These are phyloP conservation scores for Drosophila tropicalis DNA, from an alignment of 1,140 invertebrate genomes.

Conservation along the genomic window DNA sequence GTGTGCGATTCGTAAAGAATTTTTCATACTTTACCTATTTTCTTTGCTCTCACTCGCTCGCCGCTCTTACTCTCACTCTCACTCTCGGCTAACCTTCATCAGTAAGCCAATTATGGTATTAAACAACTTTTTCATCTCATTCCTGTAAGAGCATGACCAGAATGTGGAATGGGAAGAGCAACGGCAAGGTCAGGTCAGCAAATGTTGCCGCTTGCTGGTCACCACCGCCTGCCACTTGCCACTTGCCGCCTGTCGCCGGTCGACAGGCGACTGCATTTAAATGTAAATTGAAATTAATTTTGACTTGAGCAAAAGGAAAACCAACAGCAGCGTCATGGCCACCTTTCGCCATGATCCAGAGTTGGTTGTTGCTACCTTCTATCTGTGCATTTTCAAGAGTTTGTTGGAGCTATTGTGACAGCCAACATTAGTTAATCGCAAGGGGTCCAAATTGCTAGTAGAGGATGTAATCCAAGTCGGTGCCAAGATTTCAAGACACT, in stretches of 20 bases:
- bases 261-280: constrained; percentile 67
- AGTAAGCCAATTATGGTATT: constrained; percentile 80
- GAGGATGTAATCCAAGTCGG: neutral
- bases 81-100: constrained; percentile 63
- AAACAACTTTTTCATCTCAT: constrained; percentile 27
- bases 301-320: constrained; percentile 44
- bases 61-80: constrained; percentile 2
- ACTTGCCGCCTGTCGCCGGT: constrained; percentile 48
- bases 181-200: constrained; percentile 68
- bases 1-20: constrained; percentile 54
- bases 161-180: constrained; percentile 44
- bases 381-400: neutral
- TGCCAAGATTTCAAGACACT: neutral
- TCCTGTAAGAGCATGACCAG: constrained; percentile 30
- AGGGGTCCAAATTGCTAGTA: neutral
- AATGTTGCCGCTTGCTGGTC: constrained; percentile 9
- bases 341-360: constrained; percentile 30
- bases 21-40: constrained; percentile 33
- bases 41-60: constrained; percentile 12
- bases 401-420: neutral
- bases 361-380: constrained; percentile 22
- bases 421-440: too few relatives aligned
- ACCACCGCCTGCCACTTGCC: constrained; percentile 29
- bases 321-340: constrained; percentile 20
- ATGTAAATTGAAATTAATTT: constrained; percentile 81